Evolutionary conservation across 2,888 invertebrate species (phyloP), one percentile per base, ranked within the genome.

Genomic region (Eupithecia subfuscata): DNA sequence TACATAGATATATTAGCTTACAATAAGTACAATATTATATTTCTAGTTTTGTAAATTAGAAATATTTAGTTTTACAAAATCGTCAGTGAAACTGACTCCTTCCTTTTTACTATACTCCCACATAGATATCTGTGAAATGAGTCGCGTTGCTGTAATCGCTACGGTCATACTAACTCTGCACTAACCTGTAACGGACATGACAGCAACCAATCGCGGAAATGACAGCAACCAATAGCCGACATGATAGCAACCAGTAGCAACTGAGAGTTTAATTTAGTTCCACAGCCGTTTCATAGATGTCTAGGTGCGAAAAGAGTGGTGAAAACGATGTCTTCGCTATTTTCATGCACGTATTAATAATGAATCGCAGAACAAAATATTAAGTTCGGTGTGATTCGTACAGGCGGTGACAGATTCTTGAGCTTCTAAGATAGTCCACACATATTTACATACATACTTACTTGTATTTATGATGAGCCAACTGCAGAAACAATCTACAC

Each of bases 21-120:
- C n/a, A 40, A 40, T 67, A 67, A 67, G 65, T 67, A 67, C 65
- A 67, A 40, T 67, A 67, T 4, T 22, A 40, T 67, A 67, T 37
- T 40, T 67, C 9, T 67, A 67, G 65, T 67, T 67, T 37, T 65
- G n/a, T 67, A 40, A 67, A 60, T 60, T 25, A 67, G 40, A 34
- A 30, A 52, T 37, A 56, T 67, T 67, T 67, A 67, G 65, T 67
- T 65, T 64, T 64, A 64, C n/a, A n/a, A 40, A 65, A 67, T 67
- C 2, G 11, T 22, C 65, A 67, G 65, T 67, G 11, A 67, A 67
- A 67, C 65, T 67, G 65, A 67, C 16, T 30, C 1, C 25, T 60
- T 25, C 25, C 25, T 25, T 25, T 60, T 60, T 12, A 25, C n/a
- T 56, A 14, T 25, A 60, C 25, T 25, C 1, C 25, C 25, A 60